These are phyloP conservation scores for Tragelaphus oryx DNA, from an alignment of 2,797 vertebrate genomes.

Conservation along the genomic window DNA sequence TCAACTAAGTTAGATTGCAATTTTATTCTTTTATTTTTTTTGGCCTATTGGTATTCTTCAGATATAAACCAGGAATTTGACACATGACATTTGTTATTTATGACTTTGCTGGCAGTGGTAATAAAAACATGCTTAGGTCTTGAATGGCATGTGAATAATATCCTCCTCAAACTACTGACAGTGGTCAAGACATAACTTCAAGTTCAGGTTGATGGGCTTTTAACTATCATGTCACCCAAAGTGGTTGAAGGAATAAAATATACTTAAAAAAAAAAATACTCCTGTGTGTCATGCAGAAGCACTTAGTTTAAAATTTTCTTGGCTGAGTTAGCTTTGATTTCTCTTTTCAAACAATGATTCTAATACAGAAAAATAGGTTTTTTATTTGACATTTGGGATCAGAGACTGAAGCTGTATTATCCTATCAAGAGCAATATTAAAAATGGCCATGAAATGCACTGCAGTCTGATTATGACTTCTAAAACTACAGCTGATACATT, in stretches of 20 bases:
- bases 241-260: neutral
- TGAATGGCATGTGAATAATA: constrained; percentile 38
- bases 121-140: constrained; percentile 58
- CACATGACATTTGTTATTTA: constrained; percentile 38
- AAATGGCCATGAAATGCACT: neutral
- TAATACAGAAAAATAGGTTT: neutral
- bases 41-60: neutral
- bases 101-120: constrained; percentile 29
- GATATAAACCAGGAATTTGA: neutral
- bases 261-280: neutral
- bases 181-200: constrained; percentile 40
- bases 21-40: no score
- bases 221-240: neutral
- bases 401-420: neutral
- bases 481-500: neutral
- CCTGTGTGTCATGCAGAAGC: neutral
- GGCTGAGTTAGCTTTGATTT: constrained; percentile 31
- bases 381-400: neutral
- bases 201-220: constrained; percentile 38
- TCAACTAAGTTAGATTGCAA: no score
- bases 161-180: constrained; percentile 51
- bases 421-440: neutral
- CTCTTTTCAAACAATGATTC: neutral
- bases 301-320: constrained; percentile 47
- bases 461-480: neutral